Base-by-base conservation (phyloP, 1,140 invertebrate genomes). In the Liolophura sinensis region DNA sequence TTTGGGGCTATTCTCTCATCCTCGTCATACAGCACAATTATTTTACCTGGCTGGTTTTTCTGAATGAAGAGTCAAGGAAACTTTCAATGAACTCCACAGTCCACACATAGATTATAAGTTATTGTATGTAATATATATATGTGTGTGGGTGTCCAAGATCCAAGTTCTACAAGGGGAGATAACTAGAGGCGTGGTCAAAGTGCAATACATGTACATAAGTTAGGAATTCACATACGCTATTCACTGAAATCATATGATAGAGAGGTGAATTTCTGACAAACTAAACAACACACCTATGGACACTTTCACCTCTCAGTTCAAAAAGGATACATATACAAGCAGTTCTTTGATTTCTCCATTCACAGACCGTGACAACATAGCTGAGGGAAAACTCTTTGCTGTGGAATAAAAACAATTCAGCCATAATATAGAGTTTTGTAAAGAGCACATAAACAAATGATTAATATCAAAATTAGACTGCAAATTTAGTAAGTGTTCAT, bases 1-100 rank as follows among this genome's bases (percentile, higher is more conserved):
- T 76, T 68, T 12, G 78, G 78, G 16, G 82, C 82, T 31, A 84
- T 60, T 20, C 74, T 79, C 70, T 87, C 87, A 71, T 86, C 86
- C 51, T 87, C 85, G 72, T 87, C 87, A 78, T 87, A 88, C 1
- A 87, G 60, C n/a, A 88, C 60, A 46, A 88, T 87, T 46, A 88
- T 82, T 70, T 84, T 82, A 15, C 83, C 83, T 25, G 77, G 62
- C 50, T 81, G 76, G 74, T 87, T 87, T 81, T 84, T 86, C 84
- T 86, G 64, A 20, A n/a, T 14, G 50, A 46, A 48, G 3, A 11
- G 69, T 72, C 59, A 73, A 76, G 66, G 67, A 63, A 59, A 63
- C 11, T 27, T 12, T 27, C 24, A 4, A 18, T 18, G n/a, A n/a
- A n/a, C n/a, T n/a, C n/a, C n/a, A n/a, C n/a, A n/a, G n/a, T n/a